These are phyloP conservation scores for Rutpela maculata DNA, from an alignment of 2,888 invertebrate genomes.

Conservation along the genomic window DNA sequence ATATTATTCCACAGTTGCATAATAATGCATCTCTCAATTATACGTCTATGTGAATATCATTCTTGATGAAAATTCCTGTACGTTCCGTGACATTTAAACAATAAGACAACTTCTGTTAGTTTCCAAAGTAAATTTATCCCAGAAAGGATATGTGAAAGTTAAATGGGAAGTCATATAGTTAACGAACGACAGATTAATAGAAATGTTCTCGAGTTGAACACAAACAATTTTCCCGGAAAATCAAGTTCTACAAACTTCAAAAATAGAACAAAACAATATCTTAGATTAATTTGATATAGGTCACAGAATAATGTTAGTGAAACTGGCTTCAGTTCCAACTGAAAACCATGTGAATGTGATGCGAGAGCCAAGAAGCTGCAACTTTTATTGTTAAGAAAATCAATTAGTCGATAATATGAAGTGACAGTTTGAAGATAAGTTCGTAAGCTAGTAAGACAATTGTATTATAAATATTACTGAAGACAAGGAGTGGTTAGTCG, in stretches of 20 bases:
- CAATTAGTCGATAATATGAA: neutral
- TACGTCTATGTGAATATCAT: too few species aligned
- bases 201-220: conserved; percentile 7
- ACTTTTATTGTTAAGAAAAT: conserved; percentile 1
- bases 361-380: conserved; percentile 12
- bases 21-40: too few species aligned
- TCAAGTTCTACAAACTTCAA: conserved; percentile 11
- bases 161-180: conserved; percentile 21
- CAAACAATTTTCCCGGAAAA: conserved; percentile 9
- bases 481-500: too few species aligned
- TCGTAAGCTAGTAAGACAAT: neutral
- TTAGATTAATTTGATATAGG: conserved; percentile 15
- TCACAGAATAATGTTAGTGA: conserved; percentile 13
- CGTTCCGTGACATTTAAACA: too few species aligned
- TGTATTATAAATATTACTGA: too few species aligned
- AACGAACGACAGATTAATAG: conserved; percentile 23
- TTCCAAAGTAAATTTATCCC: conserved; percentile 3
- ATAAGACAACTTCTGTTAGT: neutral
- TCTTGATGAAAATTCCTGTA: too few species aligned
- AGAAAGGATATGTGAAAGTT: conserved; percentile 14
- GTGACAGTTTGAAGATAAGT: neutral
- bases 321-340: conserved; percentile 12
- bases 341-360: conserved; percentile 3
- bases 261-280: conserved; percentile 17
- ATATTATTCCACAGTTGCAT: too few species aligned